These are phyloP conservation scores for Mormoops blainvillei DNA, from an alignment of 2,113 vertebrate species.

Conservation along the genomic window DNA sequence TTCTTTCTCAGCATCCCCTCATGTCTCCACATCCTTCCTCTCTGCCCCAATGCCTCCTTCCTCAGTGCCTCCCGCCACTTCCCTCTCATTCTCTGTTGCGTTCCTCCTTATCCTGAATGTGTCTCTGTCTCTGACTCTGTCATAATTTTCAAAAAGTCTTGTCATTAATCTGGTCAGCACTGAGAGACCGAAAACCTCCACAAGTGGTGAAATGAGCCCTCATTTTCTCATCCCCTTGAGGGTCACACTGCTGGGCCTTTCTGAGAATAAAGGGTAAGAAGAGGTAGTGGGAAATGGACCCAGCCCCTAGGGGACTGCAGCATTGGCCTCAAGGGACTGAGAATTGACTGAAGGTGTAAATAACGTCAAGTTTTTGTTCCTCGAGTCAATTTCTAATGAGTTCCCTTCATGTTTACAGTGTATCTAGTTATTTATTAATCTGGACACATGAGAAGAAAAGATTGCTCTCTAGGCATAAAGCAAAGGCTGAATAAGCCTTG, in stretches of 20 bases:
- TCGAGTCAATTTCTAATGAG: background rate
- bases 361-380: background rate
- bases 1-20: background rate
- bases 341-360: background rate
- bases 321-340: background rate
- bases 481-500: background rate
- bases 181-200: background rate
- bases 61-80: rapidly evolving
- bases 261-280: background rate
- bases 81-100: background rate
- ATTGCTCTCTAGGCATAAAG: background rate
- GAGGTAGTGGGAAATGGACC: background rate
- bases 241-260: background rate
- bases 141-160: background rate
- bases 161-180: background rate
- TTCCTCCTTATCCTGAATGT: background rate
- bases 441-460: background rate
- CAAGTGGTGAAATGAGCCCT: background rate
- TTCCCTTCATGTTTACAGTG: background rate
- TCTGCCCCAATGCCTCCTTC: background rate
- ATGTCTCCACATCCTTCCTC: background rate
- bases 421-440: background rate
- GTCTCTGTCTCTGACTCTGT: background rate
- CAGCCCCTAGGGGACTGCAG: rapidly evolving
- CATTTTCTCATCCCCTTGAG: background rate